Percentiles rank a stretch among this genome's conserved stretches.
Evolutionary conservation across 2,797 vertebrate genomes (phyloP).

Genomic region (Pangasius krempfi): DNA sequence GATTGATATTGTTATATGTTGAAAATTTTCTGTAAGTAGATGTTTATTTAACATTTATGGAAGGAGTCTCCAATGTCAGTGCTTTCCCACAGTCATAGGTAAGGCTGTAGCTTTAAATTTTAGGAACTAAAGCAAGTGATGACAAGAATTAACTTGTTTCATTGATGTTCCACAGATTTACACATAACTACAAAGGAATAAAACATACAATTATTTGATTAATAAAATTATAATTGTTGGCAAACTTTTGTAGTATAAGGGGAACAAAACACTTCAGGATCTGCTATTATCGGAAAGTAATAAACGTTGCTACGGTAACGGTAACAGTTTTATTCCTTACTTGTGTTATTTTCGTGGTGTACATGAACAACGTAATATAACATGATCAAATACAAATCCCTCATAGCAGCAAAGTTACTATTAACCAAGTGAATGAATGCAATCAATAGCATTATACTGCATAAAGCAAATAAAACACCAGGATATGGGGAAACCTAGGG

Average conservation of each 20-base stretch:
- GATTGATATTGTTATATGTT: no score
- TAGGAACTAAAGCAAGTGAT: neutral
- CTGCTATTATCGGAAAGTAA: neutral
- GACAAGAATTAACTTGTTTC: neutral
- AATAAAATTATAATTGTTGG: neutral
- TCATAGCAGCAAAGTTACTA: slow-evolving; percentile 39
- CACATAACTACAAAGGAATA: neutral
- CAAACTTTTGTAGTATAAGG: neutral
- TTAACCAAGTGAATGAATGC: slow-evolving; percentile 47
- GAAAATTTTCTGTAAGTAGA: neutral
- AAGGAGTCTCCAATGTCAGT: neutral
- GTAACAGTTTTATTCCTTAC: slow-evolving; percentile 46
- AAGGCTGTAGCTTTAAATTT: neutral
- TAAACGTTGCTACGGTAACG: neutral
- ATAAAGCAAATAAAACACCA: slow-evolving; percentile 11
- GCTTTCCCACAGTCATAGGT: neutral
- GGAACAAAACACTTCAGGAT: neutral
- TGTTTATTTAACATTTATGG: neutral
- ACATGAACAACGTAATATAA: slow-evolving; percentile 56
- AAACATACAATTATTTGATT: neutral
- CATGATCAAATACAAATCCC: slow-evolving; percentile 39
- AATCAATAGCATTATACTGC: neutral
- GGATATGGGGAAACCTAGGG: neutral
- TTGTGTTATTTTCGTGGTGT: slow-evolving; percentile 65
- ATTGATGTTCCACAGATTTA: neutral